These are phyloP conservation scores for Shinisaurus crocodilurus DNA, from an alignment of 2,113 vertebrate genomes.

Conservation along the genomic window DNA sequence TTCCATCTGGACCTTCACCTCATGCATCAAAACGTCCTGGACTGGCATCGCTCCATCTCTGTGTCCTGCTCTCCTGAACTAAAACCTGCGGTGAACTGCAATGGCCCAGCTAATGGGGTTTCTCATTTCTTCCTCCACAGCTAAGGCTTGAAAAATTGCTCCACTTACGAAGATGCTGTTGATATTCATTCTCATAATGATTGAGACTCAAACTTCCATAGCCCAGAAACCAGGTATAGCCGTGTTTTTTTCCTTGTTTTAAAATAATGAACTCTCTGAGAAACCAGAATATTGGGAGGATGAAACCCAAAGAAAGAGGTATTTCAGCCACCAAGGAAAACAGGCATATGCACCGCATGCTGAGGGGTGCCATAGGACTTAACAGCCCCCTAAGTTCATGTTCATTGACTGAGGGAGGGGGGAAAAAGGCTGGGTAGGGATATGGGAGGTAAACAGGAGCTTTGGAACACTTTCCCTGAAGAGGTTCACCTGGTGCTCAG, in stretches of 20 bases:
- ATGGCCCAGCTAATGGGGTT: neutral
- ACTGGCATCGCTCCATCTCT: neutral
- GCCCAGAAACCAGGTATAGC: conserved; percentile 58
- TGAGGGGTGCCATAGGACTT: too few relatives aligned
- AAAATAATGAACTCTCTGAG: neutral
- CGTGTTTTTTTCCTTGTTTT: neutral
- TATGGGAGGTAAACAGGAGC: neutral
- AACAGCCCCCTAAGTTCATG: neutral
- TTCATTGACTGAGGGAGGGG: neutral
- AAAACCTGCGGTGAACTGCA: neutral
- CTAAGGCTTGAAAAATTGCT: conserved; percentile 10
- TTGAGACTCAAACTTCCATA: conserved; percentile 36
- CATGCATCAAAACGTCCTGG: neutral
- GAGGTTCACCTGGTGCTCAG: neutral
- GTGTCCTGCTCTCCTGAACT: neutral
- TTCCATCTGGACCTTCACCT: neutral
- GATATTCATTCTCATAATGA: conserved; percentile 35
- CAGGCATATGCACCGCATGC: too few relatives aligned
- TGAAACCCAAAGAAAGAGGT: neutral
- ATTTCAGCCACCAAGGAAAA: neutral
- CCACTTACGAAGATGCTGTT: conserved; percentile 60
- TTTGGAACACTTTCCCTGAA: neutral
- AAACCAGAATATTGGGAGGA: neutral
- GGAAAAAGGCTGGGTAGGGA: neutral
- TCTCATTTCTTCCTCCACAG: conserved; percentile 25